Conservation (phyloP, 1,140 invertebrate genomes). For the Drosophila funebris region DNA sequence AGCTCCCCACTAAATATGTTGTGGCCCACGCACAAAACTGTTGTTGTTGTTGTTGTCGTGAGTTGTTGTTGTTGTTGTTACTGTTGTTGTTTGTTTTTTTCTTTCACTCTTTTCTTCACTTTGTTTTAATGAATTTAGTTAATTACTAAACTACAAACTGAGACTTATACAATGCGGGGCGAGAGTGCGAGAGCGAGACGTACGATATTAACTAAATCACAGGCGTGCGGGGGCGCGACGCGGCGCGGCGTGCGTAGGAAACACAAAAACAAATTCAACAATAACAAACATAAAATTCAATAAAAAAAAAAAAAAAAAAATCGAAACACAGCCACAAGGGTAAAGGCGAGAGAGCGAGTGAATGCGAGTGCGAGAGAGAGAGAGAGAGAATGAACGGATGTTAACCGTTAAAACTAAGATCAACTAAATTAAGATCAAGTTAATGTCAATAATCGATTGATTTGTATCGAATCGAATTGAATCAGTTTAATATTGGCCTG, state of each 20-base stretch:
- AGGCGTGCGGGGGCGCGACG: conserved; percentile 29
- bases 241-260: conserved; percentile 18
- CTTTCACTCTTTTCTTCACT: conserved; percentile 2
- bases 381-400: conserved; percentile 2
- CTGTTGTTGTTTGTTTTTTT: conserved; percentile 3
- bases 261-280: conserved; percentile 20
- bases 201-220: conserved; percentile 38
- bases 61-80: not conserved
- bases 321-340: conserved; percentile 36
- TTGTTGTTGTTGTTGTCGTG: not conserved
- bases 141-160: conserved; percentile 18
- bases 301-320: conserved; percentile 3
- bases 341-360: conserved; percentile 4
- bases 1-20: conserved; percentile 15
- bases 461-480: conserved; percentile 5
- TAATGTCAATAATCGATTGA: conserved; percentile 20
- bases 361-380: conserved; percentile 1
- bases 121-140: conserved; percentile 21
- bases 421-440: conserved; percentile 37
- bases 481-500: conserved; percentile 13
- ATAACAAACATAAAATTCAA: conserved; percentile 21
- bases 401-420: conserved; percentile 28
- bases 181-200: not conserved
- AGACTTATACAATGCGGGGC: conserved; percentile 17
- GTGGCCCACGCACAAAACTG: conserved; percentile 30